Conservation (phyloP, 1,140 invertebrate species). For the Eriocheir sinensis region DNA sequence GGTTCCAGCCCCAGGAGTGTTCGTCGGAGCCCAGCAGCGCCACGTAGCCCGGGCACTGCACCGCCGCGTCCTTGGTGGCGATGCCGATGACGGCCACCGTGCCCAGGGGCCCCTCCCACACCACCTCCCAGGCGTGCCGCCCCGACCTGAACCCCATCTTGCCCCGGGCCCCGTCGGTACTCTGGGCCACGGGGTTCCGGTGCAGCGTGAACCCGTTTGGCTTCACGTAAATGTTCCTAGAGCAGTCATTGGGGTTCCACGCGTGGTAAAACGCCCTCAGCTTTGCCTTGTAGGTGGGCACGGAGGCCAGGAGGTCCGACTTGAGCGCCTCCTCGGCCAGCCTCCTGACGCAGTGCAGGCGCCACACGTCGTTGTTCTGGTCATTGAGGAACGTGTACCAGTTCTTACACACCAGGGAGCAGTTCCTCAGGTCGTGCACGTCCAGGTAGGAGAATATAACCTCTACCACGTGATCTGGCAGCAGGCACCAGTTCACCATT, state of each 20-base stretch:
- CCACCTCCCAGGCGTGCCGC: constrained; percentile 98
- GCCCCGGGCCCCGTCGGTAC: constrained; percentile 97
- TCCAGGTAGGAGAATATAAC: constrained; percentile 96
- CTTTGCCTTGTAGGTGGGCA: constrained; percentile 96
- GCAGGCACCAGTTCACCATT: constrained; percentile 78
- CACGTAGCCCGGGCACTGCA: constrained; percentile 96
- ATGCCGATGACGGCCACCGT: constrained; percentile 97
- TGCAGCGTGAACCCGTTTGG: constrained; percentile 98
- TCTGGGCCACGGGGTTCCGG: constrained; percentile 98
- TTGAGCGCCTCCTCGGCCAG: constrained; percentile 95
- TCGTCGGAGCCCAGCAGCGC: constrained; percentile 96
- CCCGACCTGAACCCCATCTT: constrained; percentile 96
- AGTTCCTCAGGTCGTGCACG: constrained; percentile 92
- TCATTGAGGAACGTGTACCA: constrained; percentile 96
- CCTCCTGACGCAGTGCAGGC: constrained; percentile 93
- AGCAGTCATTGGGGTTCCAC: constrained; percentile 98
- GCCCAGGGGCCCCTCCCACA: constrained; percentile 98
- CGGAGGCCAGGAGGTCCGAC: constrained; percentile 91
- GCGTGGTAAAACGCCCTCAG: constrained; percentile 96
- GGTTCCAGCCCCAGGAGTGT: constrained; percentile 99
- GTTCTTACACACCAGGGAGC: constrained; percentile 95
- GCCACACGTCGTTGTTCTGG: constrained; percentile 98
- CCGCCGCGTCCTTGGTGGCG: constrained; percentile 95
- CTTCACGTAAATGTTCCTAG: constrained; percentile 98
- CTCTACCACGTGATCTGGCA: constrained; percentile 92